Evolutionary conservation across 2,113 vertebrate species (phyloP).

Genomic region (Malurus elegans): DNA sequence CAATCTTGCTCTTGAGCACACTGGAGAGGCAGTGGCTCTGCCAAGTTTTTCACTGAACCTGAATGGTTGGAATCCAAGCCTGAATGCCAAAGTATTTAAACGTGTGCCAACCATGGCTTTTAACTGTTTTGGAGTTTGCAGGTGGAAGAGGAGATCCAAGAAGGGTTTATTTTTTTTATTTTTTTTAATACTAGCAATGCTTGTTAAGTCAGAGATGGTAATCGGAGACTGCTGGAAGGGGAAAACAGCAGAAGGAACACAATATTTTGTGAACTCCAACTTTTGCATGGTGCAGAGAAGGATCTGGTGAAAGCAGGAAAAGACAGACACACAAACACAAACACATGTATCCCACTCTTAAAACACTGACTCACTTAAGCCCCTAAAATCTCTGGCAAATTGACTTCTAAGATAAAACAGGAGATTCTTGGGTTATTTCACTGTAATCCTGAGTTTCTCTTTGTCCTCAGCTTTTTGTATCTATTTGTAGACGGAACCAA

Average conservation of each 20-base stretch:
- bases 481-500: not conserved
- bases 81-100: conserved; percentile 27
- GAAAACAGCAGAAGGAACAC: not conserved
- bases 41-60: not conserved
- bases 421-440: not conserved
- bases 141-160: conserved; percentile 50
- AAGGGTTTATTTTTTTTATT: not conserved
- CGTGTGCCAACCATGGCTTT: conserved; percentile 18
- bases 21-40: not conserved
- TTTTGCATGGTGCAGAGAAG: not conserved
- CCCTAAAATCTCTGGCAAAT: conserved; percentile 22
- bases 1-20: not conserved
- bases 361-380: not conserved
- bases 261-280: not conserved
- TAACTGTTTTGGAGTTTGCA: conserved; percentile 24
- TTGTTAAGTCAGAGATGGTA: conserved; percentile 42
- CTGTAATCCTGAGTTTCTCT: not conserved
- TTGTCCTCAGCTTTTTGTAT: not conserved
- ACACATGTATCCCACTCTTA: not conserved
- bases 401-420: not conserved
- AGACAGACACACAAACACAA: not conserved
- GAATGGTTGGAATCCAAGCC: not conserved
- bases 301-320: conserved; percentile 17
- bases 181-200: not conserved
- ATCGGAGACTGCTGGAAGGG: conserved; percentile 30